Evolutionary conservation across 2,888 invertebrate species (phyloP), one percentile per base, ranked within the genome.

Genomic region (Apotomis betuletana): DNA sequence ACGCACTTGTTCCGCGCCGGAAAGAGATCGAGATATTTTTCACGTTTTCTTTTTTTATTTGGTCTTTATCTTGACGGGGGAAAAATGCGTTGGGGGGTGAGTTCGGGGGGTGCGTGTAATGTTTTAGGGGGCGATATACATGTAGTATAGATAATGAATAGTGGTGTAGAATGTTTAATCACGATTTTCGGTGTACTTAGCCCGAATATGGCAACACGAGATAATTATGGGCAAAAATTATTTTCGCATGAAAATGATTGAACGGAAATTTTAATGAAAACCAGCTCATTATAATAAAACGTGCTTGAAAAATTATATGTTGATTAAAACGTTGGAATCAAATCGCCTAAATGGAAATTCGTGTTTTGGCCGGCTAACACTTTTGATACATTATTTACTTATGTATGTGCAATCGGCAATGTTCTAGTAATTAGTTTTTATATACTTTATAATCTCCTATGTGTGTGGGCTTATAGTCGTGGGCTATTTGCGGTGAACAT

Each of bases 11-110:
- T 75, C 67, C 76, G 75, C 73, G 90, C 70, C 67, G 76, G 85
- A 92, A 83, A 79, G 89, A 81, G 93, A 92, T 83, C 75, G 86
- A 84, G 81, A 82, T 90, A 87, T 92, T 92, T 92, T 93, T 91
- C 90, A 79, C 91, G 90, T 91, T 92, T 92, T 92, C 90, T 90
- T 93, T 93, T 90, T 93, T 92, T 92, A 90, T 91, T 90, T 86
- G 91, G 92, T 92, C 92, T 92, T 93, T 92, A 91, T 91, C 92
- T 92, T 92, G 89, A 85, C 87, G 91, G 87, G 86, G 91, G 90
- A 91, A 92, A 92, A 90, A 89, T 91, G 92, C 90, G 91, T 90
- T 83, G 77, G 84, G 87, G 87, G 85, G 85, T 73, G 82, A 77
- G 75, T 64, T 75, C 76, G 83, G 83, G 70, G 80, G 80, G 80